Evolutionary conservation across 2,888 invertebrate species (phyloP).

Genomic region (Ornithoptera priamus): DNA sequence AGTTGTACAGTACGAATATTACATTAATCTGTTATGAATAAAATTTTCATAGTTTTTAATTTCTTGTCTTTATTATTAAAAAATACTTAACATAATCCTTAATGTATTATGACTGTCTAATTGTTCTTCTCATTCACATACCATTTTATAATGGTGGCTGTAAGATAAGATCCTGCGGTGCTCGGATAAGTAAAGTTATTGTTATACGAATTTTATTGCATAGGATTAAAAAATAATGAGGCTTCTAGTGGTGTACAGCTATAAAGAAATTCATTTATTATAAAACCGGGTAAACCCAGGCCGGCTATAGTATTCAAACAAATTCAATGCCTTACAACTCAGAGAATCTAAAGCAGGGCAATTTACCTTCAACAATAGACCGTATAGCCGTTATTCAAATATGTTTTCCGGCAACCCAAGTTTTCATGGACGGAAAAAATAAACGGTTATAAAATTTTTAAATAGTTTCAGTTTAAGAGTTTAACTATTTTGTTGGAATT

Average conservation of each 20-base stretch:
- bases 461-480: background rate
- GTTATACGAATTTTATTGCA: background rate
- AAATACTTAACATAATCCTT: too few species aligned
- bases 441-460: background rate
- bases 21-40: too few species aligned
- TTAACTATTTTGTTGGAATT: background rate
- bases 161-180: background rate
- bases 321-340: conserved; percentile 64
- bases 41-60: too few species aligned
- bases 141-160: background rate
- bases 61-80: too few species aligned
- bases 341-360: conserved; percentile 67
- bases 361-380: conserved; percentile 72
- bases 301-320: conserved; percentile 47
- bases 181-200: background rate
- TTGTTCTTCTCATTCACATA: too few species aligned
- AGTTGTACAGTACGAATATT: too few species aligned
- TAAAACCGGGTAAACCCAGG: conserved; percentile 8
- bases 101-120: too few species aligned
- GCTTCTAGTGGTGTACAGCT: conserved; percentile 1
- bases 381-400: conserved; percentile 69
- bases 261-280: conserved; percentile 8
- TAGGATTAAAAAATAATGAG: background rate
- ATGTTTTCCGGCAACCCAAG: conserved; percentile 61
- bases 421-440: conserved; percentile 18